Conservation (phyloP, 2,888 invertebrate genomes). For the Nymphalis polychloros region DNA sequence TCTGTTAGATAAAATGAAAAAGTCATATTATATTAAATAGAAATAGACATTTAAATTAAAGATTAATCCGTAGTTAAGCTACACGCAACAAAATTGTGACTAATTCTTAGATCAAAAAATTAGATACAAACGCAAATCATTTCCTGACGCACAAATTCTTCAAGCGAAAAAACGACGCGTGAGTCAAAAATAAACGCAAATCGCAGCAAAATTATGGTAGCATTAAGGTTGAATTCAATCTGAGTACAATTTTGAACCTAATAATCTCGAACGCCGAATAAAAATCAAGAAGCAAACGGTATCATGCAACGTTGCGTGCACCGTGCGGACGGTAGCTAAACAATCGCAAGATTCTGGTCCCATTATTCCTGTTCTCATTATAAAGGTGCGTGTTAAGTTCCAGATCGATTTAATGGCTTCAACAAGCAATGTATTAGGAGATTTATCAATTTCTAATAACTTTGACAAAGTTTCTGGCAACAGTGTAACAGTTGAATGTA, state of each 20-base stretch:
- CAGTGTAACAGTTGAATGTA: no score
- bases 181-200: constrained; percentile 15
- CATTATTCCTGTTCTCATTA: constrained; percentile 41
- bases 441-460: constrained; percentile 40
- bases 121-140: no score
- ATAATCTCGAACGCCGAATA: constrained; percentile 35
- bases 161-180: neutral
- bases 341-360: constrained; percentile 26
- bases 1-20: no score
- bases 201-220: constrained; percentile 22
- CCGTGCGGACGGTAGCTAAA: constrained; percentile 57
- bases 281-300: constrained; percentile 30
- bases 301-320: constrained; percentile 76
- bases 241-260: constrained; percentile 36
- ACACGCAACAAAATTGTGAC: no score
- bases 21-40: no score
- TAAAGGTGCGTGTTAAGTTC: constrained; percentile 44
- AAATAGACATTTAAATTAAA: no score
- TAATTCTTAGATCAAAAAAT: no score
- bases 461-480: neutral
- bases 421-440: constrained; percentile 36
- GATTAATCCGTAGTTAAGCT: no score
- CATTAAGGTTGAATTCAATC: constrained; percentile 37
- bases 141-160: neutral
- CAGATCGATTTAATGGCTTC: constrained; percentile 41